These are phyloP conservation scores for Diadema setosum DNA, from an alignment of 35 echinoderm and acorn worm genomes.

Conservation along the genomic window DNA sequence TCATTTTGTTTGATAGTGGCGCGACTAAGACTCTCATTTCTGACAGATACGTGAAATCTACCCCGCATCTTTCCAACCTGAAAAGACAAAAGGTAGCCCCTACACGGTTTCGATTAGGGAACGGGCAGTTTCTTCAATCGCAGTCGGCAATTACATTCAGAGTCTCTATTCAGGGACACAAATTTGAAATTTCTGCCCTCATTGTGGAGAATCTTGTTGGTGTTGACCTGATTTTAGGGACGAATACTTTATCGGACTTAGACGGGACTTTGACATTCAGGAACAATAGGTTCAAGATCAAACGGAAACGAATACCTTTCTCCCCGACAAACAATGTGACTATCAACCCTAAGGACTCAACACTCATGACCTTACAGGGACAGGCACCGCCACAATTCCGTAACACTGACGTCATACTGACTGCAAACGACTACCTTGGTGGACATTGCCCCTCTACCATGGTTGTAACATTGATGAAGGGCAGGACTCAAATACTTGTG, in stretches of 20 bases:
- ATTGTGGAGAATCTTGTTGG: no score
- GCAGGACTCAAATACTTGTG: not conserved
- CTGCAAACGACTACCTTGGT: not conserved
- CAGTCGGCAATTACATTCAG: not conserved
- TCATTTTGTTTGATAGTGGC: not conserved
- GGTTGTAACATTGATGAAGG: not conserved
- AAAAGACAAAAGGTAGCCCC: not conserved
- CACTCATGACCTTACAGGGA: no score
- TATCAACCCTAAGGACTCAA: no score
- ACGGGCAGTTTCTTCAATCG: not conserved
- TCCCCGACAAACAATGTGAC: not conserved
- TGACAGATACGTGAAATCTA: not conserved
- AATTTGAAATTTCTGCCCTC: constrained; percentile 16
- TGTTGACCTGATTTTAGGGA: no score
- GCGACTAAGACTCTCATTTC: not conserved
- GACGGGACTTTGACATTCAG: no score
- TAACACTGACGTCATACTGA: no score
- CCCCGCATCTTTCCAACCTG: not conserved
- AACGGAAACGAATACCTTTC: not conserved
- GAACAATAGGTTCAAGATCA: not conserved
- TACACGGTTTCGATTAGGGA: not conserved
- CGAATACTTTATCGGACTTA: no score
- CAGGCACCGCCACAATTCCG: no score
- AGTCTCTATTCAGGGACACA: not conserved
- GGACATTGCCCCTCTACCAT: not conserved